These are phyloP conservation scores for Oreortyx pictus DNA, from an alignment of 2,797 vertebrate genomes.

Conservation along the genomic window DNA sequence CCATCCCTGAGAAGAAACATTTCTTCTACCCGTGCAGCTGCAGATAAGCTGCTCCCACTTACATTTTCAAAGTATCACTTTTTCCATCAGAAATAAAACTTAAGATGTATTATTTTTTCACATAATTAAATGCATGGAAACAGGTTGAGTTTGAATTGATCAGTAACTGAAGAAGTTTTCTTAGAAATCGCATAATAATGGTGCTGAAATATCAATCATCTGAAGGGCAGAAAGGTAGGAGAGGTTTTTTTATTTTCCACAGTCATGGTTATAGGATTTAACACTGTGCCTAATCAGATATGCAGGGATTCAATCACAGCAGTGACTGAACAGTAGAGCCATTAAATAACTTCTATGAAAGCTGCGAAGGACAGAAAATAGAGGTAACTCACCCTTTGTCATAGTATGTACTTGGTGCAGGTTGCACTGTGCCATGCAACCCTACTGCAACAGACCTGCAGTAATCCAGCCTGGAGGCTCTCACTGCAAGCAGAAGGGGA, in stretches of 20 bases:
- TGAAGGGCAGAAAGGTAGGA: neutral
- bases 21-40: neutral
- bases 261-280: neutral
- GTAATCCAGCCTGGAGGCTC: neutral
- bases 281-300: neutral
- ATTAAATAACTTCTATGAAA: neutral
- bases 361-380: neutral
- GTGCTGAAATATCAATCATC: neutral
- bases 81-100: neutral
- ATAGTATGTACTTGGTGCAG: neutral
- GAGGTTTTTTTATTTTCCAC: neutral
- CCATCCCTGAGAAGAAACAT: neutral
- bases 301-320: neutral
- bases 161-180: neutral
- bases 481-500: rapidly evolving
- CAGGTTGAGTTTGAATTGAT: neutral
- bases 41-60: neutral
- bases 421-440: neutral
- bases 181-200: neutral
- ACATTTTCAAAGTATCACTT: neutral
- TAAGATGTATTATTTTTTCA: neutral
- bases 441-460: neutral
- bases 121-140: neutral
- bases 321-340: neutral
- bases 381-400: neutral